Evolutionary conservation across 2,797 vertebrate species (phyloP).

Genomic region (Rhinogobio ventralis): DNA sequence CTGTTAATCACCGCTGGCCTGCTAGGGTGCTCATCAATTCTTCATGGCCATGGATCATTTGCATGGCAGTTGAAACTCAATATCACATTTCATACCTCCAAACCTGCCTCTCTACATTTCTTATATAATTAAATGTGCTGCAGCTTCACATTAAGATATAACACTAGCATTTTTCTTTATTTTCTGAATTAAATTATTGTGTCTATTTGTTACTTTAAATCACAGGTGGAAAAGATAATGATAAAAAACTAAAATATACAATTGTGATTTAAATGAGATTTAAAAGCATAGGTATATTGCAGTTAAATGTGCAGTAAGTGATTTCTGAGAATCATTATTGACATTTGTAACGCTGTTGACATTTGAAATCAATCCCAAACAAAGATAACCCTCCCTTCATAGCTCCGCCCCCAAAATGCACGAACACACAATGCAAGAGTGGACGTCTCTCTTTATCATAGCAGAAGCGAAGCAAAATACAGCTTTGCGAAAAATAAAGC

Average conservation of each 20-base stretch:
- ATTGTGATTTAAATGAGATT: not conserved
- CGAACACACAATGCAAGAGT: too few relatives aligned
- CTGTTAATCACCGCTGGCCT: constrained; percentile 40
- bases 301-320: not conserved
- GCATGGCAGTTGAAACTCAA: constrained; percentile 18
- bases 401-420: too few relatives aligned
- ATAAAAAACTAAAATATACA: not conserved
- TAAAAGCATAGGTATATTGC: not conserved
- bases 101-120: not conserved
- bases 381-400: too few relatives aligned
- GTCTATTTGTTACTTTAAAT: not conserved
- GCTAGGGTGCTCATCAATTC: constrained; percentile 26
- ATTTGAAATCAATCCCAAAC: too few relatives aligned
- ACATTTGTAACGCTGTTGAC: too few relatives aligned
- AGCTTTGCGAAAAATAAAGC: not conserved
- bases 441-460: too few relatives aligned
- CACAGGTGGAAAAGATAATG: not conserved
- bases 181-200: not conserved
- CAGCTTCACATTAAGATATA: not conserved
- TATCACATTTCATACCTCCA: constrained; percentile 17
- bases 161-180: not conserved
- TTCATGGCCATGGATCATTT: constrained; percentile 38
- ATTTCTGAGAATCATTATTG: too few relatives aligned
- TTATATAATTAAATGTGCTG: constrained; percentile 1
- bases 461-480: too few relatives aligned